Conservation (phyloP, 2,888 invertebrate genomes). For the Oegoconia quadripuncta region DNA sequence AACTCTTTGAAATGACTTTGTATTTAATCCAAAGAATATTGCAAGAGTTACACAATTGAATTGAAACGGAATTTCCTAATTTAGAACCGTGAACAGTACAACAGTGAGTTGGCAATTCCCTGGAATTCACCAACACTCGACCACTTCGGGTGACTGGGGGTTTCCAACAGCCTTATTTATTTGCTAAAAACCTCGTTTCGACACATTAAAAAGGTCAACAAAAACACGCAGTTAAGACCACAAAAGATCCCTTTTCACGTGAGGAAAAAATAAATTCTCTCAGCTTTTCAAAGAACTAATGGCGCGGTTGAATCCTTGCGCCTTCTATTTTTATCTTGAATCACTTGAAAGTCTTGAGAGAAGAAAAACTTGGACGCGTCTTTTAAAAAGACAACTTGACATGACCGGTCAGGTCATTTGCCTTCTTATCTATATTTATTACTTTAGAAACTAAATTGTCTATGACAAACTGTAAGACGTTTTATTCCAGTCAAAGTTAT, state of each 20-base stretch:
- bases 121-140: not conserved
- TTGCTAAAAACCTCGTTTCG: not conserved
- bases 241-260: slow-evolving; percentile 4
- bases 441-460: not conserved
- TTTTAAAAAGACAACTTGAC: no score
- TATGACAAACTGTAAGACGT: not conserved
- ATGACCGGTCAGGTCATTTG: no score
- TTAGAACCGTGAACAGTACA: no score
- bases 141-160: slow-evolving; percentile 1
- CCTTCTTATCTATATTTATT: no score
- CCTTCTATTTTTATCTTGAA: not conserved
- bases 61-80: no score
- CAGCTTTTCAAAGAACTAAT: slow-evolving; percentile 6
- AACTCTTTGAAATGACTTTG: no score
- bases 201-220: slow-evolving; percentile 18
- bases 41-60: no score
- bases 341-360: no score
- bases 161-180: slow-evolving; percentile 1
- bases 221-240: slow-evolving; percentile 5
- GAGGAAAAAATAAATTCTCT: slow-evolving; percentile 4
- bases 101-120: not conserved
- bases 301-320: not conserved
- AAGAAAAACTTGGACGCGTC: no score
- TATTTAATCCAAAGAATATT: no score
- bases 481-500: no score